Conservation (phyloP, 2,797 vertebrate genomes). For the Chrysocyon brachyurus region DNA sequence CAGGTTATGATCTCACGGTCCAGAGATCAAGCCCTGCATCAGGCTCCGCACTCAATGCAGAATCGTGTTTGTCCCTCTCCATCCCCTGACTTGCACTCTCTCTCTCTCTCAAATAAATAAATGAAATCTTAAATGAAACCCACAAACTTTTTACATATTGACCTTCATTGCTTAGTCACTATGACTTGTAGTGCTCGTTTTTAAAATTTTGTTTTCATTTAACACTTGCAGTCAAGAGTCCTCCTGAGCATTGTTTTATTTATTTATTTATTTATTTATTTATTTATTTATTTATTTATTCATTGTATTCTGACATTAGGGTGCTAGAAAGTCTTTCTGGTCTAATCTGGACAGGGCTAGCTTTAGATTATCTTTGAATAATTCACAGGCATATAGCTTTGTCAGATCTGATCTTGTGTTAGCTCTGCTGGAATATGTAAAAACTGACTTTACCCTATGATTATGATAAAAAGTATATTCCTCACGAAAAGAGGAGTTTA, state of each 20-base stretch:
- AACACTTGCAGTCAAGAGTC: background rate
- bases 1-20: background rate
- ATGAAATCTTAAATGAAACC: background rate
- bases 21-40: background rate
- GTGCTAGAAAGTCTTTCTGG: background rate
- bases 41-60: background rate
- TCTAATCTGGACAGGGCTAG: background rate
- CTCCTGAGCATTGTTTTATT: background rate
- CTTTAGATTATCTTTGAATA: background rate
- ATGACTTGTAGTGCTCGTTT: background rate
- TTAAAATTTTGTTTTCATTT: background rate
- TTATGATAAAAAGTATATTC: background rate
- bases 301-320: background rate
- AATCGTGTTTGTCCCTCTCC: background rate
- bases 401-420: background rate
- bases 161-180: background rate
- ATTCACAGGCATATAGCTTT: background rate
- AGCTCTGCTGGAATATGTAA: background rate
- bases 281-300: background rate
- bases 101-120: background rate
- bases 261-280: background rate
- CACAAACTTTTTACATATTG: background rate
- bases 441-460: background rate
- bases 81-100: background rate
- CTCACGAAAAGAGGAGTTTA: background rate